Evolutionary conservation across 2,888 invertebrate genomes (phyloP), one percentile per base, ranked within the genome.

Genomic region (Pediacus dermestoides): DNA sequence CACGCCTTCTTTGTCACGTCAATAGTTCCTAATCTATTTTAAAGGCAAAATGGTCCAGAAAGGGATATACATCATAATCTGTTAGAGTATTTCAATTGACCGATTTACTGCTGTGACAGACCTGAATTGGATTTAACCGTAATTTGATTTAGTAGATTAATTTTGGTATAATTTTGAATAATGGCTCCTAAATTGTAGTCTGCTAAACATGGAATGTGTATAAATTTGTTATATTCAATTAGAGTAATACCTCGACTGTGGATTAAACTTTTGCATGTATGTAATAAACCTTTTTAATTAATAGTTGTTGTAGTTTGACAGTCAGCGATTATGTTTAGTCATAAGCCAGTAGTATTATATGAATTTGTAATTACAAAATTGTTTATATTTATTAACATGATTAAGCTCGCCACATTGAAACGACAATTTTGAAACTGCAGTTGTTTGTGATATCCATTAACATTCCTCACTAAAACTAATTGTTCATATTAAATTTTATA

Each of bases 81-180:
- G 50, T 43, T 52, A 43, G 51, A 51, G 52, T 48, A 45, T 57
- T 57, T 55, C 55, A 60, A 60, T 59, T 55, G 58, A 54, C 53
- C 55, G 57, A 57, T 59, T 59, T 57, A 52, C 48, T 55, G 48
- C 39, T 42, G 46, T 52, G 53, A 57, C 55, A 53, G 49, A 50
- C 53, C 50, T 50, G 58, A 57, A 58, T 58, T 52, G 56, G 58
- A 55, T 56, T 54, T 50, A 53, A 53, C 54, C 54, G 51, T 57
- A 60, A 57, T 54, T 59, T 61, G 61, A 61, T 61, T 61, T 59
- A 60, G 48, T 56, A 53, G 55, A 58, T 60, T 60, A 60, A 61
- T 61, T 61, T 59, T 55, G 56, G 57, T 52, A 50, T 57, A 57
- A 61, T 56, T 59, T 57, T 61, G 60, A 61, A 55, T 61, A 60